These are phyloP conservation scores for Drosophila willistoni DNA, from an alignment of 1,140 invertebrate species.

Conservation along the genomic window DNA sequence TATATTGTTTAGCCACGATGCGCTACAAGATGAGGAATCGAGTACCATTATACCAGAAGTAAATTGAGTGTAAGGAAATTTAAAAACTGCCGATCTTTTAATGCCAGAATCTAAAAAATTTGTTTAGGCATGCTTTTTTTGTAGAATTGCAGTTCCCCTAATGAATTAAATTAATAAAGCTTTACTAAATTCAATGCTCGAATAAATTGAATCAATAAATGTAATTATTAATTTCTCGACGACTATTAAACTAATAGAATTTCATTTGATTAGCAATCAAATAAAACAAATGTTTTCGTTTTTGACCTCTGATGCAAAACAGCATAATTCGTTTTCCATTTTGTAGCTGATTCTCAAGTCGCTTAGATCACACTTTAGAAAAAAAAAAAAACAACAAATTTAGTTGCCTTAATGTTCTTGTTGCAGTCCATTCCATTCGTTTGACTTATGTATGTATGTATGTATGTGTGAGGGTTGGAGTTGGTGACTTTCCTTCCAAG, in stretches of 20 bases:
- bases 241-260: too few species aligned
- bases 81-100: background rate
- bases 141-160: too few species aligned
- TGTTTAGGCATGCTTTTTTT: too few species aligned
- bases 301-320: too few species aligned
- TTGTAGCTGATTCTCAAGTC: background rate
- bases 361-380: background rate
- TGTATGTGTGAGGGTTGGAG: slow-evolving; percentile 66
- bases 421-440: slow-evolving; percentile 73
- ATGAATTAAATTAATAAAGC: too few species aligned
- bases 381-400: background rate
- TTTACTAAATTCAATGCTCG: too few species aligned
- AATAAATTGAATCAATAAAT: too few species aligned
- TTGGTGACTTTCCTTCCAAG: slow-evolving; percentile 69
- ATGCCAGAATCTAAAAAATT: too few species aligned
- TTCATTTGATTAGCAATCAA: too few species aligned
- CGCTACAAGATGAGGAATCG: slow-evolving; percentile 29
- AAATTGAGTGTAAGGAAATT: background rate
- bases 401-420: slow-evolving; percentile 53
- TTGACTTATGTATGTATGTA: slow-evolving; percentile 52
- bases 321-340: background rate
- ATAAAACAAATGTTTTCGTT: too few species aligned
- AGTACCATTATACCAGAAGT: background rate
- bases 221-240: too few species aligned
- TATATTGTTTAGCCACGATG: slow-evolving; percentile 46